These are phyloP conservation scores for Pachyramphus minor DNA, from an alignment of 2,113 vertebrate species.

Conservation along the genomic window DNA sequence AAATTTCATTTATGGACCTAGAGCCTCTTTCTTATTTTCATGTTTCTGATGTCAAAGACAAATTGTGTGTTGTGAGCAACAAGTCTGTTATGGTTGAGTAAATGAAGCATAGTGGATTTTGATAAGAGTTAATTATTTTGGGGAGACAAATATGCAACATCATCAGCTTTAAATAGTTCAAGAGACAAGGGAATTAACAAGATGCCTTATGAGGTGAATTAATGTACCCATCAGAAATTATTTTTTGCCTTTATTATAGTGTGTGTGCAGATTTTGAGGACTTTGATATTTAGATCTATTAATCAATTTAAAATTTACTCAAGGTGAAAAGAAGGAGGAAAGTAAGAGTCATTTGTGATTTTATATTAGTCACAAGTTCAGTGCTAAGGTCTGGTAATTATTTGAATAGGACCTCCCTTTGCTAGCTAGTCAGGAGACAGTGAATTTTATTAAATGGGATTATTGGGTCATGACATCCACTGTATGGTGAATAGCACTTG, in stretches of 20 bases:
- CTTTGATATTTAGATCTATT: slow-evolving; percentile 36
- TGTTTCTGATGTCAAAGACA: not conserved
- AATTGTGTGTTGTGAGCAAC: not conserved
- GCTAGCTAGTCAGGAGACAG: not conserved
- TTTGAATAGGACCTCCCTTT: slow-evolving; percentile 10
- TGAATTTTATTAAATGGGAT: slow-evolving; percentile 33
- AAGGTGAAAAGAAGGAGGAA: slow-evolving; percentile 25
- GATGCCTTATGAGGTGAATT: not conserved
- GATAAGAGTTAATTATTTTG: not conserved
- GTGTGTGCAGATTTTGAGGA: not conserved
- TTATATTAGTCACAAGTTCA: slow-evolving; percentile 32
- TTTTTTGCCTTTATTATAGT: not conserved
- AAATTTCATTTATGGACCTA: not conserved
- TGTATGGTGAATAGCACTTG: not conserved
- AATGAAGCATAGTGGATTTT: not conserved
- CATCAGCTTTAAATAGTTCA: not conserved
- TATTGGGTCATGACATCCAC: slow-evolving; percentile 11
- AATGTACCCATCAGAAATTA: not conserved
- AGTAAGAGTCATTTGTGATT: slow-evolving; percentile 28
- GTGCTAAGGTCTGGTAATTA: slow-evolving; percentile 34
- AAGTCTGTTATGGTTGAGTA: not conserved
- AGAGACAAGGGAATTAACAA: not conserved
- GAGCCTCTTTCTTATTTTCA: not conserved
- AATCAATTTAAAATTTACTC: slow-evolving; percentile 16
- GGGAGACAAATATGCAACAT: not conserved